Evolutionary conservation across 2,113 vertebrate species (phyloP).

Genomic region (Scomber japonicus): DNA sequence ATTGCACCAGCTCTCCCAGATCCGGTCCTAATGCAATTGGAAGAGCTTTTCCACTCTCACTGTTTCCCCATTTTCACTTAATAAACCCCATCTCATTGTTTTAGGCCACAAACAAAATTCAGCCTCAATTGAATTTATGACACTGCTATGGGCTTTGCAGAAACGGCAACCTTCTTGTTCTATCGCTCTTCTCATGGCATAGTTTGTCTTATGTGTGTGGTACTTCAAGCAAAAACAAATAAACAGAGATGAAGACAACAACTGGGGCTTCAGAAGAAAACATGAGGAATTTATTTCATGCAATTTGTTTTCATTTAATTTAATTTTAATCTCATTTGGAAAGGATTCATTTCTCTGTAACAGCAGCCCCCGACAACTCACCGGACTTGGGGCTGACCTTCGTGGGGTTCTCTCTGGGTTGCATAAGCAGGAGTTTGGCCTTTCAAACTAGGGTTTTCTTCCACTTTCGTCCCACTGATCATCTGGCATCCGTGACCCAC

Average conservation of each 20-base stretch:
- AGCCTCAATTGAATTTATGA: slow-evolving; percentile 75
- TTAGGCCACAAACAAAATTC: slow-evolving; percentile 78
- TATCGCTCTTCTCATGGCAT: background rate
- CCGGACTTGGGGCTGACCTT: no score
- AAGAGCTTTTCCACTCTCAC: slow-evolving; percentile 74
- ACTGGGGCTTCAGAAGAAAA: background rate
- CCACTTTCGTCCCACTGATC: no score
- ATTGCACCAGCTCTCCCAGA: slow-evolving; percentile 78
- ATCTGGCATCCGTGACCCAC: no score
- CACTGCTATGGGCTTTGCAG: slow-evolving; percentile 49
- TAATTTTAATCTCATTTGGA: slow-evolving; percentile 4
- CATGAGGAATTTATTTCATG: background rate
- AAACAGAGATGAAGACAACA: background rate
- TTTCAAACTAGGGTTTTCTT: no score
- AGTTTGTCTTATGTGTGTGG: slow-evolving; percentile 9
- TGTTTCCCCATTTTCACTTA: slow-evolving; percentile 82
- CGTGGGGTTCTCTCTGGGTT: no score
- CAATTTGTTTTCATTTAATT: background rate
- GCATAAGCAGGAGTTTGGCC: no score
- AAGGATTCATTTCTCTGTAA: background rate
- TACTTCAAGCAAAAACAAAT: no score
- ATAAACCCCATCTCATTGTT: slow-evolving; percentile 82
- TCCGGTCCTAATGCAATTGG: slow-evolving; percentile 82
- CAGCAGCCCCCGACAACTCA: background rate
- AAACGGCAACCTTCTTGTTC: slow-evolving; percentile 33